Evolutionary conservation across 1,140 invertebrate genomes (phyloP), one percentile per base, ranked within the genome.

Genomic region (Hypsibius dujardini): DNA sequence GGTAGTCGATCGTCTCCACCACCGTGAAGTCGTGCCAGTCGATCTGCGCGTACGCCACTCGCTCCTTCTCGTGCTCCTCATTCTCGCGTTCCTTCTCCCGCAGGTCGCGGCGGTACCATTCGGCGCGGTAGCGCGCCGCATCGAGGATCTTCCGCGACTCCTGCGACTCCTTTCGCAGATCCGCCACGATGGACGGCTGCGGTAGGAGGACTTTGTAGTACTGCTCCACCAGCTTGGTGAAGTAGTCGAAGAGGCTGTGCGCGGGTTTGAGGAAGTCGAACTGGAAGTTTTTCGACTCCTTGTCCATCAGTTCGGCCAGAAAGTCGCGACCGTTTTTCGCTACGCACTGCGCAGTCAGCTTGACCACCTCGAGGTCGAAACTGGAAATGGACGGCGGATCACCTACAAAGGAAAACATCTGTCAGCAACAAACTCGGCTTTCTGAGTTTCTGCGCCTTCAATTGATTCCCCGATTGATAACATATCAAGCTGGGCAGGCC

Each of bases 1-100:
- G 92, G 80, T 98, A 99, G 79, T 99, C 96, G 0, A 99, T 95
- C 0, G 95, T 98, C 80, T 99, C 95, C 0, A 99, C 96, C 0
- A 99, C 94, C 1, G 98, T 95, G 83, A 99, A 99, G 81, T 98
- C 95, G 78, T 99, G 96, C 96, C 96, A 99, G 79, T 99, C 96
- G 74, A 99, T 97, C 76, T 94, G 90, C 1, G 92, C 91, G 79
- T 98, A 98, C 0, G 94, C 92, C 47, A 96, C 86, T 81, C 94
- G 84, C 80, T 98, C 96, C 56, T 89, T 85, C 79, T 99, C 95
- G 28, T 91, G 84, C 76, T 90, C 90, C 76, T 95, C 92, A 78
- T 98, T 92, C 79, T 96, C 92, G 73, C 89, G 88, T 1, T 90
- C 85, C 70, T 87, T 87, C 76, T 95, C 90, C 15, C 88, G 86